Evolutionary conservation across 2,113 vertebrate species (phyloP).

Genomic region (Corythornis cristatus): DNA sequence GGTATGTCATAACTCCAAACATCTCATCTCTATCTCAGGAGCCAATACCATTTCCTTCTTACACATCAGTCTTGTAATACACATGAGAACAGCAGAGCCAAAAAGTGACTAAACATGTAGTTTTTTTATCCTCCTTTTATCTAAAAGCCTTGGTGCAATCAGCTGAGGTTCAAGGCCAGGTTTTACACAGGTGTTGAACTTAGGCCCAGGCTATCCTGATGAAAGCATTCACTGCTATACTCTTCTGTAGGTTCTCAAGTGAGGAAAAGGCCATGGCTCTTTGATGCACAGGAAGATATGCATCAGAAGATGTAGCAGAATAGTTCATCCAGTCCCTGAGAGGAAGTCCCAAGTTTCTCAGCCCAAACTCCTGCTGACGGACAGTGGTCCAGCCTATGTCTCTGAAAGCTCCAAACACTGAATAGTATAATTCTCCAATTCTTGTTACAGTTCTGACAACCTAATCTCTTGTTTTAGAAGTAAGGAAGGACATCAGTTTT

Average conservation of each 20-base stretch:
- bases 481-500: background rate
- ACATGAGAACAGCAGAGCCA: background rate
- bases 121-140: background rate
- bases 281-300: background rate
- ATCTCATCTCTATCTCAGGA: background rate
- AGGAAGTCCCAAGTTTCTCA: background rate
- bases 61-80: background rate
- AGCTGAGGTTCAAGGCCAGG: background rate
- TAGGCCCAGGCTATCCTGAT: background rate
- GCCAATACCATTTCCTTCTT: background rate
- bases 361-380: background rate
- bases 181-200: background rate
- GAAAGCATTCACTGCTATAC: background rate
- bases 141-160: background rate
- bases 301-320: rapidly evolving
- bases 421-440: background rate
- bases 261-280: background rate
- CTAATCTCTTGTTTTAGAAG: background rate
- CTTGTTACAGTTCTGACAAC: background rate
- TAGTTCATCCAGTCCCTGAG: background rate
- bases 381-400: background rate
- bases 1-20: slow-evolving; percentile 82
- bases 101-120: background rate
- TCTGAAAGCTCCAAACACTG: background rate
- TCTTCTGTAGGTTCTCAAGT: background rate